These are phyloP conservation scores for Neogobius melanostomus DNA, from an alignment of 2,113 vertebrate genomes.

Conservation along the genomic window DNA sequence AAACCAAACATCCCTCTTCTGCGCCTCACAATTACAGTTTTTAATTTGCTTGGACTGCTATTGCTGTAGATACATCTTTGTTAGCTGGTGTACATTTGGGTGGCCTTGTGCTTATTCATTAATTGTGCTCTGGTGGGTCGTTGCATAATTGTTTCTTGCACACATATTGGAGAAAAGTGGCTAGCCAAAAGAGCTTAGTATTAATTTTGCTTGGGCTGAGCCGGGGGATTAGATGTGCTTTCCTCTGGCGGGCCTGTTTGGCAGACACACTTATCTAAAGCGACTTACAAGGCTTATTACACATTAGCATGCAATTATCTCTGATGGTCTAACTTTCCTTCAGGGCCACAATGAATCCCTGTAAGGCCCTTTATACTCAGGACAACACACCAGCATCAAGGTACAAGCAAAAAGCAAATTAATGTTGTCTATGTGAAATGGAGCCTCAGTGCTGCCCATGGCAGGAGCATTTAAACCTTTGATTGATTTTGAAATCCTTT, in stretches of 20 bases:
- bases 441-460: slow-evolving; percentile 45
- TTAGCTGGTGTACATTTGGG: slow-evolving; percentile 47
- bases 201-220: slow-evolving; percentile 61
- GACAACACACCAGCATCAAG: slow-evolving; percentile 52
- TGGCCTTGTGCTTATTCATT: slow-evolving; percentile 59
- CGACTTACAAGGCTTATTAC: slow-evolving; percentile 72
- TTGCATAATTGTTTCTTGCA: slow-evolving; percentile 67
- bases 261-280: slow-evolving; percentile 65
- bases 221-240: slow-evolving; percentile 63
- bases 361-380: slow-evolving; percentile 47
- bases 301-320: slow-evolving; percentile 76
- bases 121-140: slow-evolving; percentile 50
- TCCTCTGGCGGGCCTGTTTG: slow-evolving; percentile 64
- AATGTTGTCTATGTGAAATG: slow-evolving; percentile 38
- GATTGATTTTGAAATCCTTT: slow-evolving; percentile 50
- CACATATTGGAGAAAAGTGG: slow-evolving; percentile 36
- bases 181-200: slow-evolving; percentile 59
- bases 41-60: slow-evolving; percentile 44
- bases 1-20: slow-evolving; percentile 37
- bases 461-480: slow-evolving; percentile 25
- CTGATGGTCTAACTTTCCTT: slow-evolving; percentile 67
- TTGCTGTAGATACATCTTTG: slow-evolving; percentile 49
- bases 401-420: slow-evolving; percentile 34
- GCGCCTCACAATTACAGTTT: slow-evolving; percentile 12
- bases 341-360: slow-evolving; percentile 49